A percentile compares a stretch with the other conserved stretches of the same genome.
Evolutionary conservation across 1,140 invertebrate genomes (phyloP).

Genomic region (Popillia japonica): DNA sequence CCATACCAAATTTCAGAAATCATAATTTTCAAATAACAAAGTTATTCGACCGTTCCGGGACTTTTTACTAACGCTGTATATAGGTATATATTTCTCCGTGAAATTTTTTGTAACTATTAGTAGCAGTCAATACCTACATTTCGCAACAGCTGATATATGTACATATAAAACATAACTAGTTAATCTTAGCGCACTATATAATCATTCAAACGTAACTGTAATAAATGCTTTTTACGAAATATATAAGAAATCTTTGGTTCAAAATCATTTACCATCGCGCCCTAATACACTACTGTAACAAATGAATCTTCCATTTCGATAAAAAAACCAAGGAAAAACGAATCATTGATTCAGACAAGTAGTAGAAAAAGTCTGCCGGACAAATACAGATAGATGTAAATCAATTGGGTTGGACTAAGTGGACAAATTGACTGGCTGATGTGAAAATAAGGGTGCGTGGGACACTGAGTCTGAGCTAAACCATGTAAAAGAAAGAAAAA

Average conservation of each 20-base stretch:
- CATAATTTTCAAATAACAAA: too few species aligned
- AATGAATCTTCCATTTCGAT: constrained; percentile 36
- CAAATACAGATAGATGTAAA: constrained; percentile 53
- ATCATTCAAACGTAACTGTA: too few species aligned
- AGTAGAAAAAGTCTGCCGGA: not conserved
- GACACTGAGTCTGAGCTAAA: not conserved
- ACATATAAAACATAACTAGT: too few species aligned
- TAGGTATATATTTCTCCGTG: too few species aligned
- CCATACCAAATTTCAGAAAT: too few species aligned
- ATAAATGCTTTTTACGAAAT: too few species aligned
- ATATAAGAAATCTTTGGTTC: not conserved
- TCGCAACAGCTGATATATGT: too few species aligned
- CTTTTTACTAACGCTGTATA: too few species aligned
- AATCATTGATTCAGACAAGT: not conserved
- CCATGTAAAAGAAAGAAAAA: constrained; percentile 48
- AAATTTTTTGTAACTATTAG: too few species aligned
- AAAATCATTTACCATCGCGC: not conserved
- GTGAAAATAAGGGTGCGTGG: constrained; percentile 51
- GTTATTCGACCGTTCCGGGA: too few species aligned
- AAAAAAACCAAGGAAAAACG: constrained; percentile 28
- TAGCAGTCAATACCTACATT: too few species aligned
- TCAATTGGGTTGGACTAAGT: constrained; percentile 50
- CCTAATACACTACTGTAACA: not conserved
- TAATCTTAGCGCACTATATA: too few species aligned
- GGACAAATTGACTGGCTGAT: constrained; percentile 54